Evolutionary conservation across 2,888 invertebrate species (phyloP).

Genomic region (Tetranychus piercei): DNA sequence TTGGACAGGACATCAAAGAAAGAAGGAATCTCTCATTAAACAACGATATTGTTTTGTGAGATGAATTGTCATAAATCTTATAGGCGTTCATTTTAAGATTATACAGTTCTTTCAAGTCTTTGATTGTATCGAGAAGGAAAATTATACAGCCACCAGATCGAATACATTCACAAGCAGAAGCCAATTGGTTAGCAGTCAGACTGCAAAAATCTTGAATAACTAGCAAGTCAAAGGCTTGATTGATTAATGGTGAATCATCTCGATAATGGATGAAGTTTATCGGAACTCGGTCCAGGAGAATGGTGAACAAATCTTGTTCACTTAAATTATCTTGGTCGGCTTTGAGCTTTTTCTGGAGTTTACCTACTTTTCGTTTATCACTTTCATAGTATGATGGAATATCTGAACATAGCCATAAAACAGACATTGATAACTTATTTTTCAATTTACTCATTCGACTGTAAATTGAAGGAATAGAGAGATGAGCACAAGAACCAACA

Average conservation of each 20-base stretch:
- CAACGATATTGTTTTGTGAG: constrained; percentile 71
- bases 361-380: neutral
- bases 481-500: neutral
- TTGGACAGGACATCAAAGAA: constrained; percentile 64
- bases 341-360: neutral
- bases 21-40: constrained; percentile 87
- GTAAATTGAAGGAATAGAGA: neutral
- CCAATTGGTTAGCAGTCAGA: constrained; percentile 83
- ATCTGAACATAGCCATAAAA: neutral
- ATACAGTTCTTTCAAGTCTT: constrained; percentile 76
- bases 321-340: neutral
- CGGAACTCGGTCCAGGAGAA: neutral
- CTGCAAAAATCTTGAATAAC: constrained; percentile 73
- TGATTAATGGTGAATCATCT: neutral
- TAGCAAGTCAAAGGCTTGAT: constrained; percentile 44
- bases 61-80: constrained; percentile 79
- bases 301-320: neutral
- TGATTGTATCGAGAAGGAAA: constrained; percentile 61
- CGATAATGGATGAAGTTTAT: neutral
- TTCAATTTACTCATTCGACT: neutral
- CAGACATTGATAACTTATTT: neutral
- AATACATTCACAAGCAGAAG: constrained; percentile 89
- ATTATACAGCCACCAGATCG: constrained; percentile 81
- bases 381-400: neutral
- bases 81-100: constrained; percentile 98